phyloP scores from a whole-genome alignment of 2,888 invertebrate species.

The Sphaeridia pumilis region DNA sequence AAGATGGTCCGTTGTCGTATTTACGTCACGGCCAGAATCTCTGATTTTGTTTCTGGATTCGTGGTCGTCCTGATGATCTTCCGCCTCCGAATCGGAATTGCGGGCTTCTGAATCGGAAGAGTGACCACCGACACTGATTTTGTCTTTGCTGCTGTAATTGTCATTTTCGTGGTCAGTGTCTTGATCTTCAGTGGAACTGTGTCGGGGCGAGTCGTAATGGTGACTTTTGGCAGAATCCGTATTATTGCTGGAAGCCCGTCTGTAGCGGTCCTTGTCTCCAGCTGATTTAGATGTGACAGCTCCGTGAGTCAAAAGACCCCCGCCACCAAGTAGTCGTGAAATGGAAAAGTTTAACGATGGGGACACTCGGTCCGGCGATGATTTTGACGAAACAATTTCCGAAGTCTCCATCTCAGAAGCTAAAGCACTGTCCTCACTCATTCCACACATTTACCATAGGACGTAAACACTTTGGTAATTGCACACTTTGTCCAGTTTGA shows the following conservation, averaged over 20 bases:
- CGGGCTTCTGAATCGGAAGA: slow-evolving; percentile 25
- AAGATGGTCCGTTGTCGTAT: slow-evolving; percentile 1
- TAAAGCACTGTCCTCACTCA: slow-evolving; percentile 33
- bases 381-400: slow-evolving; percentile 29
- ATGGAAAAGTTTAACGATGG: slow-evolving; percentile 36
- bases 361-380: slow-evolving; percentile 19
- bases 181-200: slow-evolving; percentile 3
- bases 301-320: background rate
- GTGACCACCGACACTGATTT: slow-evolving; percentile 17
- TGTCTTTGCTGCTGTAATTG: slow-evolving; percentile 19
- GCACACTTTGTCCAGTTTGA: background rate
- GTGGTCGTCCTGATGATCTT: slow-evolving; percentile 11
- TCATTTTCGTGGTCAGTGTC: slow-evolving; percentile 23
- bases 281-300: slow-evolving; percentile 16
- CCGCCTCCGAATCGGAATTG: slow-evolving; percentile 28
- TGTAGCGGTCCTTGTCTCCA: slow-evolving; percentile 19
- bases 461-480: too few relatives aligned
- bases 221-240: background rate
- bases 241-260: slow-evolving; percentile 11
- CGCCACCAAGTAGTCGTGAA: slow-evolving; percentile 35
- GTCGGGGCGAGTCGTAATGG: slow-evolving; percentile 10
- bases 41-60: slow-evolving; percentile 7
- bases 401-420: slow-evolving; percentile 35
- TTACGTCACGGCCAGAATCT: slow-evolving; percentile 10
- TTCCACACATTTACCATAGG: slow-evolving; percentile 36